These are phyloP conservation scores for Chionoecetes opilio DNA, from an alignment of 1,140 invertebrate species.

Conservation along the genomic window DNA sequence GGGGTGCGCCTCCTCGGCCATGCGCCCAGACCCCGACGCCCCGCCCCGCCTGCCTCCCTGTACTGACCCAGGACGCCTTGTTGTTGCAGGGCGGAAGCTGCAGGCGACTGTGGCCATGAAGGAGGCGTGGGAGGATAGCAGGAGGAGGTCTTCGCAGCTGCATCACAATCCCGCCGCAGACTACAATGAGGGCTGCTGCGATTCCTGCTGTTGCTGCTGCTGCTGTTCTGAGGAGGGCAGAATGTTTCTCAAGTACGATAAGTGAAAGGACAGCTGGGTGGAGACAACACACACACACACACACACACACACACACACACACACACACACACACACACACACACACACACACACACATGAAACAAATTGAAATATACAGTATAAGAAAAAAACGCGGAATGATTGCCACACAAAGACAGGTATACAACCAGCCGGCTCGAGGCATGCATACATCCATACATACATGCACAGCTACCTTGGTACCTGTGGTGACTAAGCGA, in stretches of 20 bases:
- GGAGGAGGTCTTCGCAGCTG: neutral
- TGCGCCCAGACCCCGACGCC: neutral
- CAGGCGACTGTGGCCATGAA: conserved; percentile 13
- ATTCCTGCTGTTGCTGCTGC: neutral
- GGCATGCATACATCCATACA: too few species aligned
- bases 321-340: conserved; percentile 22
- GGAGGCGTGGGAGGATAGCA: neutral
- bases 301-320: neutral
- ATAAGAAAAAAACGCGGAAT: neutral
- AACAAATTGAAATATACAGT: neutral
- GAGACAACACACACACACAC: too few species aligned
- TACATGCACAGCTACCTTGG: too few species aligned
- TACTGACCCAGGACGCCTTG: neutral
- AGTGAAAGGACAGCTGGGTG: neutral
- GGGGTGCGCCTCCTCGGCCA: too few species aligned
- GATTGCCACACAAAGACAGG: neutral
- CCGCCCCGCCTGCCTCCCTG: neutral
- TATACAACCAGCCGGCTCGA: neutral
- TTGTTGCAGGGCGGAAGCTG: conserved; percentile 1
- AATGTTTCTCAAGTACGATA: neutral
- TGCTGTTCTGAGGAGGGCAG: neutral
- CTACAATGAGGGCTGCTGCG: neutral
- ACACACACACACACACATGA: neutral
- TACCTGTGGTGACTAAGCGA: too few species aligned
- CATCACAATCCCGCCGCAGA: neutral